Conservation (phyloP, 2,113 vertebrate species). For the Jacana jacana region DNA sequence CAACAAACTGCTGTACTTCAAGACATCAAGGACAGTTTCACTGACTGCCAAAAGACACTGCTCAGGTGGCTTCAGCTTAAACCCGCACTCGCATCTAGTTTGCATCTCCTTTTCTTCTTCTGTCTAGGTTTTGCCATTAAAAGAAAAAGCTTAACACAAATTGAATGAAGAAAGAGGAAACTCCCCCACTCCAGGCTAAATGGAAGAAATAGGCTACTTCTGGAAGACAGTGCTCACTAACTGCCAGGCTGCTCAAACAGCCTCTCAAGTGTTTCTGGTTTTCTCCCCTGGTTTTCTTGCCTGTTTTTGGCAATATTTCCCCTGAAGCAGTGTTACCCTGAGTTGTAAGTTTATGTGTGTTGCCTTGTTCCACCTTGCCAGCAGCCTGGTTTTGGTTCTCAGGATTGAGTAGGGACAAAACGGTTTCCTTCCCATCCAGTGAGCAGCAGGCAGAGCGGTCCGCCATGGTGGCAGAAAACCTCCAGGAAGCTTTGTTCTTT, state of each 20-base stretch:
- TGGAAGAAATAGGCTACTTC: background rate
- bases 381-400: background rate
- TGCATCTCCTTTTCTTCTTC: background rate
- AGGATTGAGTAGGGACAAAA: background rate
- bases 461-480: background rate
- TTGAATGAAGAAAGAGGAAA: background rate
- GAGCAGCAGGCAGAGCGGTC: background rate
- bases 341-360: background rate
- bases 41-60: background rate
- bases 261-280: background rate
- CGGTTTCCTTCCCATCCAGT: fast-evolving
- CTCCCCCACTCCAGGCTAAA: background rate
- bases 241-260: background rate
- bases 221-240: background rate
- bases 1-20: background rate
- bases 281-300: background rate
- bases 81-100: background rate
- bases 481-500: background rate
- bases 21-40: background rate
- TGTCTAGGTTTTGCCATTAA: background rate
- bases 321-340: background rate
- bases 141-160: background rate
- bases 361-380: background rate
- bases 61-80: background rate
- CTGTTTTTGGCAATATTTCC: background rate